A percentile compares a stretch with the other conserved stretches of the same genome.
Conservation (phyloP, 2,113 vertebrate genomes). For the Motacilla alba region DNA sequence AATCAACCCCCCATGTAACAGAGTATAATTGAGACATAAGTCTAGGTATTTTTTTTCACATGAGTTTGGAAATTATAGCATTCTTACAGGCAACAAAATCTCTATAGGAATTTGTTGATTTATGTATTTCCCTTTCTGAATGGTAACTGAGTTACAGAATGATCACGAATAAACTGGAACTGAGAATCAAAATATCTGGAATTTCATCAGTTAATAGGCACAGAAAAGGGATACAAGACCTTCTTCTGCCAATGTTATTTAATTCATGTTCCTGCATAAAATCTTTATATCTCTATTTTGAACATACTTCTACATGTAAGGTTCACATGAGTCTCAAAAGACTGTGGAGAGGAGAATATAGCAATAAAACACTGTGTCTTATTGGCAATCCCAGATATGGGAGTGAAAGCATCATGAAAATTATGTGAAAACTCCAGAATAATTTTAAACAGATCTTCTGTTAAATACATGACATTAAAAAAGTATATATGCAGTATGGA, state of each 20-base stretch:
- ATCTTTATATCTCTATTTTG: neutral
- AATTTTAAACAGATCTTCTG: neutral
- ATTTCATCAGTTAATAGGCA: neutral
- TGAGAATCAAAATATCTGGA: neutral
- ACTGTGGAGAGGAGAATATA: accelerated
- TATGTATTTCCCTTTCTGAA: neutral
- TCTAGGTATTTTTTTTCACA: neutral
- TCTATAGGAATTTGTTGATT: neutral
- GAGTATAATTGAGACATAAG: neutral
- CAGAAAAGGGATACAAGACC: neutral
- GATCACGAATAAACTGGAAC: neutral
- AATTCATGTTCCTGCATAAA: neutral
- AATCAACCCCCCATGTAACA: neutral
- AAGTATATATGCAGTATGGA: neutral
- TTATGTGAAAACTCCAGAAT: neutral
- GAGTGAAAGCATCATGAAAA: neutral
- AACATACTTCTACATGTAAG: neutral
- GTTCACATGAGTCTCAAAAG: neutral
- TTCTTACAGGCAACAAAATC: neutral
- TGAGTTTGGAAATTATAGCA: neutral
- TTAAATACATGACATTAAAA: neutral
- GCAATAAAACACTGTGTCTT: neutral
- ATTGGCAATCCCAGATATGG: neutral
- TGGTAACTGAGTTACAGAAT: neutral
- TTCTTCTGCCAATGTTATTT: neutral